Conservation (phyloP, 2,888 invertebrate species). For the Chrysomela aeneicollis region DNA sequence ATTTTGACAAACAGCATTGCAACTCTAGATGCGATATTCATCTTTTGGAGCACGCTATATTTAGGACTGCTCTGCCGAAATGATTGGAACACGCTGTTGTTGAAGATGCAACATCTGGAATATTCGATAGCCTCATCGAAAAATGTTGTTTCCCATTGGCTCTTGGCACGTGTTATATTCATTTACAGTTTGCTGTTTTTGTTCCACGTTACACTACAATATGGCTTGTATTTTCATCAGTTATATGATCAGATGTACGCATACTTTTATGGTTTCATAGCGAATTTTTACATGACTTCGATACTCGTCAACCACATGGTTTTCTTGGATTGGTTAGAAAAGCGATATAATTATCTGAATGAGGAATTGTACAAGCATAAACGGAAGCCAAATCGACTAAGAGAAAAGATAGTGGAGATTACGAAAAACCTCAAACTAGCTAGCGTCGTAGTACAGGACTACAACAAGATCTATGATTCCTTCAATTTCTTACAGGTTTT, state of each 20-base stretch:
- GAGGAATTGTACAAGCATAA: not conserved
- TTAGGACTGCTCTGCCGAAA: not conserved
- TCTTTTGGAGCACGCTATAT: not conserved
- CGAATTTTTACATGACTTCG: not conserved
- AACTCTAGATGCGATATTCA: not conserved
- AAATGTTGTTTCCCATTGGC: not conserved
- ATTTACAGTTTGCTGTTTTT: not conserved
- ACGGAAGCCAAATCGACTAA: not conserved
- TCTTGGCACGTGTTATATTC: not conserved
- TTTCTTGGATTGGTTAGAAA: not conserved
- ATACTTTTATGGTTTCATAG: not conserved
- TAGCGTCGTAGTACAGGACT: not conserved
- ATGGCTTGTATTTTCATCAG: not conserved
- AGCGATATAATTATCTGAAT: not conserved
- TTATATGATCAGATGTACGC: not conserved
- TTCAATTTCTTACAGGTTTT: not conserved
- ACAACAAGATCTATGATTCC: not conserved
- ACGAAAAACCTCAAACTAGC: not conserved
- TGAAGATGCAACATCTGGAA: not conserved
- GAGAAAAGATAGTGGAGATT: not conserved
- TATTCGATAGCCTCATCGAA: not conserved
- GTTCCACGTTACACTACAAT: not conserved
- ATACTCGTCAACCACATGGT: not conserved
- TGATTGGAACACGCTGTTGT: not conserved
- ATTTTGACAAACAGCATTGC: not conserved